Percentiles rank a stretch among this genome's conserved stretches.
Evolutionary conservation across 2,888 invertebrate genomes (phyloP).

Genomic region (Amiota mariae): DNA sequence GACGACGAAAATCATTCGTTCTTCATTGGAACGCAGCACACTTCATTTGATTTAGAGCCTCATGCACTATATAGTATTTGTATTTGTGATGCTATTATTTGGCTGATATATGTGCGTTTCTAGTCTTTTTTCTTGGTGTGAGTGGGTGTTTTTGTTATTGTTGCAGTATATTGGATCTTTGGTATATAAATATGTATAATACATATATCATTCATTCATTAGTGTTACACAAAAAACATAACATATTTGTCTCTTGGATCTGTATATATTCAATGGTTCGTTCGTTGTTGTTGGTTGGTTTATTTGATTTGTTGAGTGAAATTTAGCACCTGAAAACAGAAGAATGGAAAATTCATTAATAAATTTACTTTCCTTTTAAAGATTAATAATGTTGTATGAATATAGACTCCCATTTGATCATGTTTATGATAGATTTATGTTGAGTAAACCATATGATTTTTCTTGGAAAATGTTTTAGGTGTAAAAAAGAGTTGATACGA

Average conservation of each 20-base stretch:
- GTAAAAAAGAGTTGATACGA: too few species aligned
- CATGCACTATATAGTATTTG: neutral
- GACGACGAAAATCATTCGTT: neutral
- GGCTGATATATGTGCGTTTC: neutral
- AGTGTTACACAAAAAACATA: conserved; percentile 11
- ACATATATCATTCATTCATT: conserved; percentile 37
- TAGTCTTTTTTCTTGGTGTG: neutral
- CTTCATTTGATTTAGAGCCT: conserved; percentile 4
- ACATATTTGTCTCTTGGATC: neutral
- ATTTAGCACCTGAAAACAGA: conserved; percentile 19
- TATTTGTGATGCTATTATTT: conserved; percentile 1
- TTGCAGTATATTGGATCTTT: conserved; percentile 10
- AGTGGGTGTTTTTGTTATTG: conserved; percentile 13
- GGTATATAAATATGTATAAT: neutral
- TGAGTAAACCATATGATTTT: too few species aligned
- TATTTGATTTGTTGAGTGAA: neutral
- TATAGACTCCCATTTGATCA: too few species aligned
- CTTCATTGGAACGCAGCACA: neutral
- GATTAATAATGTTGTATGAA: too few species aligned
- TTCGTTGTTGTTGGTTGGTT: too few species aligned
- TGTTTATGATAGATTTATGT: too few species aligned
- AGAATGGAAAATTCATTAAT: conserved; percentile 11
- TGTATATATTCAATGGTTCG: neutral
- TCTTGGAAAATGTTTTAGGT: too few species aligned
- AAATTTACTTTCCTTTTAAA: conserved; percentile 1